phyloP scores from a whole-genome alignment of 2,797 vertebrate genomes.

The Glossophaga mutica region DNA sequence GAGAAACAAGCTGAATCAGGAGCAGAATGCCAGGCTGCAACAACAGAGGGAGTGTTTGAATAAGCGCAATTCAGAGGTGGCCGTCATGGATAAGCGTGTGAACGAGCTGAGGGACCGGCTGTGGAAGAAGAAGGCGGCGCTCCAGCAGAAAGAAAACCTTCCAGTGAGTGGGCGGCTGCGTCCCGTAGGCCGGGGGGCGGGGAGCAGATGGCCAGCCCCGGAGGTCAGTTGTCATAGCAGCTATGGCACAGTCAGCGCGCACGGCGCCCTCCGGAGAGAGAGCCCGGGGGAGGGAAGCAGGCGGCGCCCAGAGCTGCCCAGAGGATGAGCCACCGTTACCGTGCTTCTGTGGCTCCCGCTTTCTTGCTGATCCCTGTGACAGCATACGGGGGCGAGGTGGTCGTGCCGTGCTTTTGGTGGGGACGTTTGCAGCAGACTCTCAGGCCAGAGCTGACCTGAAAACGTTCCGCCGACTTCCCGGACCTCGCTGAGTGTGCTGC shows the following conservation, averaged over 20 bases:
- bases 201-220: neutral
- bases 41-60: conserved; percentile 93
- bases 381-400: neutral
- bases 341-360: conserved; percentile 39
- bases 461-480: neutral
- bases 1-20: conserved; percentile 95
- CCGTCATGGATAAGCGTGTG: conserved; percentile 92
- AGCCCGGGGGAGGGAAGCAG: too few species aligned
- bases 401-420: neutral
- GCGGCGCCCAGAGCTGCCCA: neutral
- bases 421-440: neutral
- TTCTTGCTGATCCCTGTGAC: neutral
- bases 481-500: neutral
- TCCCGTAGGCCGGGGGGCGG: neutral
- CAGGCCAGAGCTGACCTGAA: neutral
- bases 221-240: neutral
- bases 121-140: conserved; percentile 95
- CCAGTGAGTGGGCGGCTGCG: conserved; percentile 86
- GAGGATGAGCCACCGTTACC: neutral
- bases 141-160: conserved; percentile 93
- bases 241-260: neutral
- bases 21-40: conserved; percentile 92
- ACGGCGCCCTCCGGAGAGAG: neutral
- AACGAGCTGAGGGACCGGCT: conserved; percentile 93
- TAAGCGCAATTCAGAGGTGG: conserved; percentile 92